Conservation (phyloP, 92 coral and sea anemone genomes). For the Metridium senile region DNA sequence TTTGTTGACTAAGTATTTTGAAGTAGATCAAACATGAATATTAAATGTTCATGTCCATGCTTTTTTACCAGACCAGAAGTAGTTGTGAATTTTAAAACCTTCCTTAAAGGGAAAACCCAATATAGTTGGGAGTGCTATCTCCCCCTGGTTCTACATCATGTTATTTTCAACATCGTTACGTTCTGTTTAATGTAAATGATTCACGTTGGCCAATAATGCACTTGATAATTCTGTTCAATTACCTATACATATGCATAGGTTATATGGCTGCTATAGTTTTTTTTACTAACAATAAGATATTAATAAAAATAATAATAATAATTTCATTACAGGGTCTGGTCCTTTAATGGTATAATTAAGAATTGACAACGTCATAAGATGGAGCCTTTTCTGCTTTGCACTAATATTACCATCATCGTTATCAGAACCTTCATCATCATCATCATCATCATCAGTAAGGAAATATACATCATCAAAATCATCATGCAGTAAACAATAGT, state of each 20-base stretch:
- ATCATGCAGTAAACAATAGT: conserved; percentile 42
- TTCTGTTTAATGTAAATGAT: too few species aligned
- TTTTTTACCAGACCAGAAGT: too few species aligned
- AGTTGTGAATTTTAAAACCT: too few species aligned
- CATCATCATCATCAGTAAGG: conserved; percentile 29
- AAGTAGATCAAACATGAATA: neutral
- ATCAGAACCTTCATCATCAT: conserved; percentile 23
- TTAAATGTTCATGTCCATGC: too few species aligned
- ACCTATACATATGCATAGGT: too few species aligned
- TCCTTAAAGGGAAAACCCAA: too few species aligned
- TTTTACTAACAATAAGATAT: too few species aligned
- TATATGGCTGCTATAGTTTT: neutral
- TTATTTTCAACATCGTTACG: too few species aligned
- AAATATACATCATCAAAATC: conserved; percentile 58
- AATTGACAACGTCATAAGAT: conserved; percentile 40
- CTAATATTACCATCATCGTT: neutral
- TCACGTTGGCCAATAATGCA: neutral
- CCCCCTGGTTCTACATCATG: too few species aligned
- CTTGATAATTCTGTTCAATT: neutral
- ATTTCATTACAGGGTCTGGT: too few species aligned
- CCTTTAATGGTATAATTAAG: neutral
- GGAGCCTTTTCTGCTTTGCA: conserved; percentile 24
- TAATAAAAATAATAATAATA: too few species aligned
- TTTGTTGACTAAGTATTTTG: neutral
- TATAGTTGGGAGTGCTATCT: too few species aligned